phyloP scores from a whole-genome alignment of 2,797 vertebrate genomes.

The Uromys caudimaculatus region DNA sequence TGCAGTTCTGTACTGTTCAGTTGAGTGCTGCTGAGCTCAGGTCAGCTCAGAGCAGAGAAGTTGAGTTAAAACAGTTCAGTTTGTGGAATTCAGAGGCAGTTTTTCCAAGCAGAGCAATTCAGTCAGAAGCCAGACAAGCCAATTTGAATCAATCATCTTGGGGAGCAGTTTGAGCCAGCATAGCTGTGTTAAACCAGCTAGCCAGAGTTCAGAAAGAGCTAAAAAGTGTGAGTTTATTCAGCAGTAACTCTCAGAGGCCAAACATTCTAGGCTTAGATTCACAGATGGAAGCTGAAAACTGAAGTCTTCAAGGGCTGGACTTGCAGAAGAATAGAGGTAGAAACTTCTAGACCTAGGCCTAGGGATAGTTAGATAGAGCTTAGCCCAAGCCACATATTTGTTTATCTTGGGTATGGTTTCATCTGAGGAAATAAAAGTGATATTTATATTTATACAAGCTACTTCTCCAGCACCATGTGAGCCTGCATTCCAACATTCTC shows the following conservation, averaged over 20 bases:
- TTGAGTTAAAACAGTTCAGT: no score
- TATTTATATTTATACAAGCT: not conserved
- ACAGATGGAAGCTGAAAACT: not conserved
- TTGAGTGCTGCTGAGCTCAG: no score
- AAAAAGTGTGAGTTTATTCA: not conserved
- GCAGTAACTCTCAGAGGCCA: not conserved
- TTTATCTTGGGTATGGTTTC: not conserved
- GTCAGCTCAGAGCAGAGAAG: no score
- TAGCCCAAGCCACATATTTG: not conserved
- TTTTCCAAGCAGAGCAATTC: not conserved
- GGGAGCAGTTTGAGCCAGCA: not conserved
- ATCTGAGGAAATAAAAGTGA: not conserved
- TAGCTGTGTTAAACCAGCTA: not conserved
- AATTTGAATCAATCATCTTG: not conserved
- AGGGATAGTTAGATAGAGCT: not conserved
- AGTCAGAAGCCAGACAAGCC: not conserved
- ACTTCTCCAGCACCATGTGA: not conserved
- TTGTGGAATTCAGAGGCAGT: not conserved
- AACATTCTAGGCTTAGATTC: not conserved
- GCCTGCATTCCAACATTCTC: not conserved
- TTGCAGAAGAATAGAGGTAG: not conserved
- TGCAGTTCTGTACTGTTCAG: no score
- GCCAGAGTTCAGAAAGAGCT: not conserved
- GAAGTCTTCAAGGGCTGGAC: not conserved
- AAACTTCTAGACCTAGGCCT: not conserved